These are phyloP conservation scores for Nephrotoma flavescens DNA, from an alignment of 2,888 invertebrate species.

Conservation along the genomic window DNA sequence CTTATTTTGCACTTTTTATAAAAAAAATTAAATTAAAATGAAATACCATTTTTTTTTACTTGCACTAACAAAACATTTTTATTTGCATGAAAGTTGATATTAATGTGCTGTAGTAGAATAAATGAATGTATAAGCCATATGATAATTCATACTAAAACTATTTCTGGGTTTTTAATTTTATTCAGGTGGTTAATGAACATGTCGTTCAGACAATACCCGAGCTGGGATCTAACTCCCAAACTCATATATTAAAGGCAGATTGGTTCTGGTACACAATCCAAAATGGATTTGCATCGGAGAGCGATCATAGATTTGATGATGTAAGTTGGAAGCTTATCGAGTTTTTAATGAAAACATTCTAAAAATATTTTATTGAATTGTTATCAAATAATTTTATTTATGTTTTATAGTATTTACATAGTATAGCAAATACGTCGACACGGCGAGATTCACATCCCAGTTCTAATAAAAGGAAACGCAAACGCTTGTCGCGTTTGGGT, in stretches of 20 bases:
- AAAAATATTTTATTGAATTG: background rate
- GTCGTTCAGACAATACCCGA: conserved; percentile 54
- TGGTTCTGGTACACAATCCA: conserved; percentile 99
- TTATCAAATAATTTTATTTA: background rate
- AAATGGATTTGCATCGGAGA: conserved; percentile 86
- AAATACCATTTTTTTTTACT: background rate
- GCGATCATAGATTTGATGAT: conserved; percentile 75
- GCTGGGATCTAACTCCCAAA: conserved; percentile 43
- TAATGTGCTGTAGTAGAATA: background rate
- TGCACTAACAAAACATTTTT: background rate
- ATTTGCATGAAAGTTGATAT: background rate
- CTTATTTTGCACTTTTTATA: background rate
- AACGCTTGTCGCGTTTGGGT: conserved; percentile 43
- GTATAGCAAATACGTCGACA: conserved; percentile 31
- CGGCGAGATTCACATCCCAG: conserved; percentile 41
- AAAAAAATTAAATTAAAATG: background rate
- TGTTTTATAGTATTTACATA: conserved; percentile 25
- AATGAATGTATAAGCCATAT: background rate
- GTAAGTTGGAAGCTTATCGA: conserved; percentile 37
- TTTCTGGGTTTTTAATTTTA: background rate
- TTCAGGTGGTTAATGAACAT: conserved; percentile 74
- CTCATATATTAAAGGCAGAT: conserved; percentile 75
- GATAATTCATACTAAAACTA: background rate
- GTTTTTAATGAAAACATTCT: background rate
- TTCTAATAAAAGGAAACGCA: conserved; percentile 58